Conservation (phyloP, 2,797 vertebrate genomes). For the Pseudomugil tenellus region DNA sequence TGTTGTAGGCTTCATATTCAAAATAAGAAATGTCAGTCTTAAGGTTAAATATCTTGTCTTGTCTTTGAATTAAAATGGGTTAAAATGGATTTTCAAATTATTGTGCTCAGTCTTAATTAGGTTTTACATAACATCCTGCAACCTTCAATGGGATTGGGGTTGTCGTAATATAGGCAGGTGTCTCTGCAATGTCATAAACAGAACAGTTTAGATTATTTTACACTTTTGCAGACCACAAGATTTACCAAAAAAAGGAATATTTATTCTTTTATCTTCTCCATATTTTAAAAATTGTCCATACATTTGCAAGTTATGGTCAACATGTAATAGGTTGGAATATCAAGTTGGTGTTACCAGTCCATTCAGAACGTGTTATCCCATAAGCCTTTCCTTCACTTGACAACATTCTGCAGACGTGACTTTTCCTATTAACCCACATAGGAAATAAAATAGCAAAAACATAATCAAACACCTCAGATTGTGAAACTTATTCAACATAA, state of each 20-base stretch:
- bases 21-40: too few relatives aligned
- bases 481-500: slow-evolving; percentile 70
- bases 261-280: slow-evolving; percentile 69
- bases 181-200: slow-evolving; percentile 27
- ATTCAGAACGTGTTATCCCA: slow-evolving; percentile 20
- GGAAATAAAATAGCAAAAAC: slow-evolving; percentile 56
- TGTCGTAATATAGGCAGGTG: slow-evolving; percentile 1
- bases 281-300: slow-evolving; percentile 74
- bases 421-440: background rate
- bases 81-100: too few relatives aligned
- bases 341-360: slow-evolving; percentile 61
- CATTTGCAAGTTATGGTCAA: slow-evolving; percentile 82
- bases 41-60: too few relatives aligned
- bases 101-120: too few relatives aligned
- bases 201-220: slow-evolving; percentile 31
- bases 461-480: slow-evolving; percentile 62
- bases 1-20: too few relatives aligned
- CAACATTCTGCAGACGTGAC: slow-evolving; percentile 10
- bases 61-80: too few relatives aligned
- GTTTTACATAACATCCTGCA: too few relatives aligned
- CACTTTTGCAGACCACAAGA: slow-evolving; percentile 45
- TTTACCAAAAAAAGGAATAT: slow-evolving; percentile 82
- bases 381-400: slow-evolving; percentile 12
- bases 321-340: slow-evolving; percentile 72
- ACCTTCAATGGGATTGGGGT: too few relatives aligned